Base-by-base conservation (phyloP, 2,113 vertebrate species). In the Petroica traversi region DNA sequence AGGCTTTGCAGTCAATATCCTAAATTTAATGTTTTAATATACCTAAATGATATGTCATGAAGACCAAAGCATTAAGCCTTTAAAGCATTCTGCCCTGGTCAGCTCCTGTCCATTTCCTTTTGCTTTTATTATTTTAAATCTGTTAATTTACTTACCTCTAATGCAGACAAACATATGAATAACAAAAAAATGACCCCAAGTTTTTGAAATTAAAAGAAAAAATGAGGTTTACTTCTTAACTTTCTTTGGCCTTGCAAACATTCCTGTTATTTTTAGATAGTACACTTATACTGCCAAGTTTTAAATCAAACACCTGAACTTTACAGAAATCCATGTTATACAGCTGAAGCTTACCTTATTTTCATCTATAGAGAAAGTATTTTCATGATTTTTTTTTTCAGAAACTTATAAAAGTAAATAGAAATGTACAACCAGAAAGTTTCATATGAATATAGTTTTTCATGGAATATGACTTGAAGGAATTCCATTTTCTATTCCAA, bases 181-280 rank as follows among this genome's bases (percentile, higher is more conserved):
- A 92, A 79, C 8, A 82, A 91, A 91, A 73, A 81, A 89, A 61
- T n/a, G 67, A 52, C 7, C 6, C 12, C 3, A 8, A 45, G 14
- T 79, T 82, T 48, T 82, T 7, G 3, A 78, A 87, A 63, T 55
- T 45, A 14, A 8, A 54, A 68, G 61, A 71, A 31, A 58, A 73
- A 61, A 22, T 3, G 14, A 57, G 20, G 9, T 52, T 82, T 90
- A 43, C 29, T 73, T 90, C 58, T 83, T 49, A 64, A 38, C 14
- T 73, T 72, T 64, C 49, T 85, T 76, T 80, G 54, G 49, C 82
- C 87, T 62, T 85, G 75, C 85, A 93, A 93, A 64, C 11, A 1
- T 46, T 85, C 33, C 24, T 85, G 46, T 79, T 93, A 75, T 85
- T 96, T 96, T 96, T 74, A 92, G 76, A 81, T 28, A 67, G 51